Conservation (phyloP, 2,888 invertebrate species). For the Noctuana brunneofusca region DNA sequence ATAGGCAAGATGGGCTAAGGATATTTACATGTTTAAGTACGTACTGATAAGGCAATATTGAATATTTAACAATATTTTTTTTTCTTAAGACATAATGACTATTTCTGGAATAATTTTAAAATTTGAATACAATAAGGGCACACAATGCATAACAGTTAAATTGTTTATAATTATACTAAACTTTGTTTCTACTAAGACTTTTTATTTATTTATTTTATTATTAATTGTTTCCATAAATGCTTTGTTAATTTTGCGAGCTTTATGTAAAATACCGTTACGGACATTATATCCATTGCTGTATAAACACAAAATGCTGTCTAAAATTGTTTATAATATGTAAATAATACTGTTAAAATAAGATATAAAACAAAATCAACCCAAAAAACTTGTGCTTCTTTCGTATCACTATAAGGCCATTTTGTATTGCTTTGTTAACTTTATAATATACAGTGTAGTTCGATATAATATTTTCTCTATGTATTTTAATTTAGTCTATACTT, state of each 20-base stretch:
- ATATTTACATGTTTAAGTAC: conserved; percentile 12
- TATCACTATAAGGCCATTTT: conserved; percentile 63
- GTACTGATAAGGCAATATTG: conserved; percentile 1
- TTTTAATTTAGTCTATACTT: conserved; percentile 34
- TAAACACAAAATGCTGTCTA: conserved; percentile 6
- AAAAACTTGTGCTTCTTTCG: conserved; percentile 51
- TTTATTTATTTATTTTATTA: background rate
- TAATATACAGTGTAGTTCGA: conserved; percentile 36
- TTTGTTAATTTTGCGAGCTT: background rate
- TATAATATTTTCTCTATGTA: conserved; percentile 32
- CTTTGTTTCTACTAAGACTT: background rate
- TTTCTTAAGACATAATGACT: conserved; percentile 16
- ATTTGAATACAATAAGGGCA: conserved; percentile 17
- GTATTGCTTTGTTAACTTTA: conserved; percentile 68
- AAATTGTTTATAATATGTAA: conserved; percentile 46
- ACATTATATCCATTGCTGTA: background rate
- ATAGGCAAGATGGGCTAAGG: conserved; percentile 6
- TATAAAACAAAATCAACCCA: conserved; percentile 45
- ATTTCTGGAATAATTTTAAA: conserved; percentile 28
- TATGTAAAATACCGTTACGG: background rate
- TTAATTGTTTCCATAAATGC: background rate
- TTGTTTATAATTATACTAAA: conserved; percentile 2
- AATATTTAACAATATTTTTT: background rate
- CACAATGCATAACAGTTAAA: conserved; percentile 43
- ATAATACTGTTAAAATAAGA: conserved; percentile 60